Evolutionary conservation across 2,113 vertebrate species (phyloP), one percentile per base, ranked within the genome.

Genomic region (Lepisosteus oculatus): DNA sequence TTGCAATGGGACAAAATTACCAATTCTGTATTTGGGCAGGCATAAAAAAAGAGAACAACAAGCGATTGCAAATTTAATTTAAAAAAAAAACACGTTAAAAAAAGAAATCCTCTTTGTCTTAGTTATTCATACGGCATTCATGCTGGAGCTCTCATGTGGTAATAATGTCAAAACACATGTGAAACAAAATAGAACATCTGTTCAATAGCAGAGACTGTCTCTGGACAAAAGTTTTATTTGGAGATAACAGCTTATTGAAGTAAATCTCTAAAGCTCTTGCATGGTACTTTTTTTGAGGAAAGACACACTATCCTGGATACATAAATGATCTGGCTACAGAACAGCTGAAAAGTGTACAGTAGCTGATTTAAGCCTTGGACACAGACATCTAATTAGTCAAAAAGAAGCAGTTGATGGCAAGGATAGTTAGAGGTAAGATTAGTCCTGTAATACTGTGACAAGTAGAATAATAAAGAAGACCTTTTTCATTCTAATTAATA

Each of bases 381-480:
- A 15, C 17, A 65, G 62, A 65, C 62, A 65, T 43, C 62, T 65
- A 65, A 65, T 65, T 65, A 65, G n/a, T 65, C 62, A 65, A 65
- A 65, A 29, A 42, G 62, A 65, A 65, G 62, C 62, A 43, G 62
- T 41, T 65, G 62, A 65, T 41, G 3, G 6, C 62, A 65, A 65
- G 42, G 17, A 43, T 41, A 43, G 62, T 65, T 65, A 65, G 62
- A 65, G 17, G 9, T 65, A 65, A 65, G 62, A 65, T 65, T 15
- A 65, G 62, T 43, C 29, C 17, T 41, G 62, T 43, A 29, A 65
- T 65, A 42, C 62, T 65, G 29, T 42, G 62, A 65, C 62, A 65
- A 65, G 62, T 42, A 43, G 62, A 65, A 65, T 65, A 41, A 41
- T 65, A 65, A 65, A 65, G 62, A 29, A 65, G 62, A 43, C 57